Evolutionary conservation across 2,888 invertebrate species (phyloP).

Genomic region (Polyploca ridens): DNA sequence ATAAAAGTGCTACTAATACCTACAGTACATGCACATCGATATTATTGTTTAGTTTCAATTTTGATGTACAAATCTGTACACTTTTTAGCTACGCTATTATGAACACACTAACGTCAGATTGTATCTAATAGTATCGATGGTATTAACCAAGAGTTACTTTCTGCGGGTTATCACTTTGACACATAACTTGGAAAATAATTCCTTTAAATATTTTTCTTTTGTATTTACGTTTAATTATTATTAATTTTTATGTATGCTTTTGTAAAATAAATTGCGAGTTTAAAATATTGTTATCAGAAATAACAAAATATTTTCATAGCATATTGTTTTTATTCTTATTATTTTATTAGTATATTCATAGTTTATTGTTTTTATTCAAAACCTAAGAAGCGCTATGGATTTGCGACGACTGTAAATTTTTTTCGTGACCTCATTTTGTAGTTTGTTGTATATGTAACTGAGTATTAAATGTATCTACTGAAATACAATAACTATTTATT

Average conservation of each 20-base stretch:
- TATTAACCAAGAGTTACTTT: neutral
- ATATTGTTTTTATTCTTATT: too few relatives aligned
- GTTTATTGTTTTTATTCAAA: neutral
- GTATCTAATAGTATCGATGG: neutral
- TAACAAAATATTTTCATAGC: neutral
- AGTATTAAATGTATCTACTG: slow-evolving; percentile 80
- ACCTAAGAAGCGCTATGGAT: slow-evolving; percentile 70
- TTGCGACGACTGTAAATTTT: slow-evolving; percentile 81
- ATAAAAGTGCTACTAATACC: too few relatives aligned
- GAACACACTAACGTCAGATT: neutral
- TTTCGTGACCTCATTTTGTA: slow-evolving; percentile 78
- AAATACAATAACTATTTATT: slow-evolving; percentile 71
- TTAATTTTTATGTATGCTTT: neutral
- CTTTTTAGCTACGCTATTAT: neutral
- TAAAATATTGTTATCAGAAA: neutral
- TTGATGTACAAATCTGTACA: neutral
- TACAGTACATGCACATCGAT: too few relatives aligned
- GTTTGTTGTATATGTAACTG: slow-evolving; percentile 79
- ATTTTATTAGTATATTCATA: neutral
- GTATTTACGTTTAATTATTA: too few relatives aligned
- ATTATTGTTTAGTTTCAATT: neutral
- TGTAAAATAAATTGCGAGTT: neutral
- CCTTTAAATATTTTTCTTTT: neutral
- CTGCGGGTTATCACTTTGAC: neutral
- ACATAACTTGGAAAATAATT: neutral